Percentiles rank a stretch among this genome's conserved stretches.
Conservation (phyloP, 2,113 vertebrate species). For the Pangasianodon hypophthalmus region DNA sequence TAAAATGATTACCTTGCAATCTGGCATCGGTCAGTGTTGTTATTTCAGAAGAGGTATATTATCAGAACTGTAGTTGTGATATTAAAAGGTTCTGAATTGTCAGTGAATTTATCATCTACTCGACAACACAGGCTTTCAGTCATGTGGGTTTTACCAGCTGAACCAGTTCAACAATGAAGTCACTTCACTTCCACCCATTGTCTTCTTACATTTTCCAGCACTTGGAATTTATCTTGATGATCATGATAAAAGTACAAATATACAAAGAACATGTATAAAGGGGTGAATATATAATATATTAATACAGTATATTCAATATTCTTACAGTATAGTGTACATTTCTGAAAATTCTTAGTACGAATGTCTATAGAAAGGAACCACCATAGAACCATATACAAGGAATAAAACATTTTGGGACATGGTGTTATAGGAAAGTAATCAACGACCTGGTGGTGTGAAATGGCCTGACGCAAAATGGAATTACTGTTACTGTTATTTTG, state of each 20-base stretch:
- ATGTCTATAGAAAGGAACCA: too few relatives aligned
- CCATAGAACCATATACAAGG: too few relatives aligned
- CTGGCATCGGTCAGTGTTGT: neutral
- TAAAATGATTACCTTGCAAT: neutral
- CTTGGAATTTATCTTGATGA: neutral
- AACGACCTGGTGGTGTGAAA: too few relatives aligned
- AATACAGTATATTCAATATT: too few relatives aligned
- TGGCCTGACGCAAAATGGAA: too few relatives aligned
- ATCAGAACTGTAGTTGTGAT: neutral
- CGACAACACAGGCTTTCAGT: neutral
- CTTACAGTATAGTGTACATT: too few relatives aligned
- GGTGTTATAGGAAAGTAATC: too few relatives aligned
- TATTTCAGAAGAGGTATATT: neutral
- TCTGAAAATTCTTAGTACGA: too few relatives aligned
- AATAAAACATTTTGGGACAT: too few relatives aligned
- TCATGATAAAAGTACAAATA: neutral
- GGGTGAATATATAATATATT: too few relatives aligned
- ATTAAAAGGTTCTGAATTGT: neutral
- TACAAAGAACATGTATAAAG: neutral
- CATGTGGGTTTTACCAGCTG: neutral
- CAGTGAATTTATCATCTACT: neutral
- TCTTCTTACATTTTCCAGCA: neutral
- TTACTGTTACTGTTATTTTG: too few relatives aligned
- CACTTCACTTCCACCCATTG: neutral
- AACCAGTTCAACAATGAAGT: neutral